phyloP scores from a whole-genome alignment of 2,888 invertebrate genomes.

The Malthinus seriepunctatus region DNA sequence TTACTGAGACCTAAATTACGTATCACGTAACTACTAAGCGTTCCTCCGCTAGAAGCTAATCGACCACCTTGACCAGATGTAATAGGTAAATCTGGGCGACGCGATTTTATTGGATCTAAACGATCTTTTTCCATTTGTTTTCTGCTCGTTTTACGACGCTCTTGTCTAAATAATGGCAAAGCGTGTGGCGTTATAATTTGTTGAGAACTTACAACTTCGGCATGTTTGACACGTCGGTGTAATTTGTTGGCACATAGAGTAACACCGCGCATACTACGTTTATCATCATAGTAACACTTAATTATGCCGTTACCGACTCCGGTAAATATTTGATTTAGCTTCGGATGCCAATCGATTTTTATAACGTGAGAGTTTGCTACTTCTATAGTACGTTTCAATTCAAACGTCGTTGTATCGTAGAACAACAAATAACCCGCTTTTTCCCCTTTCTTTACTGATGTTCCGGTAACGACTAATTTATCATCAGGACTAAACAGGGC shows the following conservation, averaged over 20 bases:
- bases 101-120: constrained; percentile 82
- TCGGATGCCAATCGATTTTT: constrained; percentile 93
- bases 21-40: constrained; percentile 90
- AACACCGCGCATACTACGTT: constrained; percentile 86
- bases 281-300: constrained; percentile 89
- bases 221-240: constrained; percentile 76
- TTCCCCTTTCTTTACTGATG: constrained; percentile 71
- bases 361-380: constrained; percentile 84
- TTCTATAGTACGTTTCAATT: constrained; percentile 72
- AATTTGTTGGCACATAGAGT: constrained; percentile 85
- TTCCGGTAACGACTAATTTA: constrained; percentile 83
- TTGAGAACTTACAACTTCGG: constrained; percentile 86
- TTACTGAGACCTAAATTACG: constrained; percentile 93
- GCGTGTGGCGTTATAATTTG: constrained; percentile 97
- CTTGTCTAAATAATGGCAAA: constrained; percentile 91
- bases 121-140: constrained; percentile 92
- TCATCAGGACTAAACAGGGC: constrained; percentile 93
- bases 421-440: constrained; percentile 73
- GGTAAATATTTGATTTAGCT: constrained; percentile 94
- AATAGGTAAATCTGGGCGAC: constrained; percentile 82
- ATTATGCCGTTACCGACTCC: constrained; percentile 90
- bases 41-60: constrained; percentile 93
- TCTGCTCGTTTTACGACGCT: constrained; percentile 83
- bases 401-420: constrained; percentile 77
- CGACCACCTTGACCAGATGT: constrained; percentile 91